Evolutionary conservation across 2,113 vertebrate genomes (phyloP), one percentile per base, ranked within the genome.

Genomic region (Pomatostomus ruficeps): DNA sequence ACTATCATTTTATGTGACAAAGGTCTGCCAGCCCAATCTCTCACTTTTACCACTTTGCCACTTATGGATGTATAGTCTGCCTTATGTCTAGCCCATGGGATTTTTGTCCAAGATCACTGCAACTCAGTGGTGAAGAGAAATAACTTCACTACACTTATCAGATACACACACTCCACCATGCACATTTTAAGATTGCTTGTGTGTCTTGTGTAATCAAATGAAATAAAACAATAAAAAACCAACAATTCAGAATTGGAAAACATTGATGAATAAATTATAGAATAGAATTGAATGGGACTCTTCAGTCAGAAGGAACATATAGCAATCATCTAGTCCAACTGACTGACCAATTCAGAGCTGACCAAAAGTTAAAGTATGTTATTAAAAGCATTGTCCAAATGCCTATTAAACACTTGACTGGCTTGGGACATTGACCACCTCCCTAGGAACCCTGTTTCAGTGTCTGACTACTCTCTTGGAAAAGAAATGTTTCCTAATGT

Each of bases 381-480:
- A 6, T 29, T 61, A 70, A 74, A 13, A 3, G 4, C 14, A 22
- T 65, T 91, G 24, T 42, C n/a, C 8, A 74, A 92, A 57, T 40
- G 4, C 3, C 10, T 52, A 14, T 35, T 52, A 52, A 78, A 61
- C 7, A 36, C 14, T 71, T 71, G 31, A 57, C 9, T 33, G 6
- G 4, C 21, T 43, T 45, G 24, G 25, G 15, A 14, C 13, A 70
- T 15, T 0, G 1, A 16, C 2, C 6, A 46, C 6, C 5, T 40
- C 31, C 71, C 15, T 31, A 74, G 22, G 7, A 75, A 67, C 7
- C 1, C 0, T 74, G 5, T 61, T 58, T 2, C 8, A 6, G 42
- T 36, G 19, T 88, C 38, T 78, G 28, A 54, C 6, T 12, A 45
- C 3, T 7, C 3, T 62, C 18, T 82, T 1, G 0, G 11, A 42